phyloP scores from a whole-genome alignment of 2,888 invertebrate genomes.

The Camponotus fellah region DNA sequence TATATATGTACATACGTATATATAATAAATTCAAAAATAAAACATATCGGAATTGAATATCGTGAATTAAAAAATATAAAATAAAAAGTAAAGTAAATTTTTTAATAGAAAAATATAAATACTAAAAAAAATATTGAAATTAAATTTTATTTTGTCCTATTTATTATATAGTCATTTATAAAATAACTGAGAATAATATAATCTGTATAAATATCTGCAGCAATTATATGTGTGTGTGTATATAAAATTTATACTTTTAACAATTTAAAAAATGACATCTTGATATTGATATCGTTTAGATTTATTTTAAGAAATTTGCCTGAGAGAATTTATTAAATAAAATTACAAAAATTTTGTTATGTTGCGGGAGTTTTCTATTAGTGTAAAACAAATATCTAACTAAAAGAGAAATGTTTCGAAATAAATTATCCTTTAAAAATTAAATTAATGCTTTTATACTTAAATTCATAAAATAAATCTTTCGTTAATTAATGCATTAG shows the following conservation, averaged over 20 bases:
- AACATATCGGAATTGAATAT: not conserved
- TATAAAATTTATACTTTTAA: not conserved
- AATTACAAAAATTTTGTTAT: constrained; percentile 13
- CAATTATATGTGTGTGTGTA: not conserved
- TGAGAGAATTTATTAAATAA: constrained; percentile 17
- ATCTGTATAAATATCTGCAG: not conserved
- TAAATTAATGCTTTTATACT: not conserved
- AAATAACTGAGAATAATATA: constrained; percentile 1
- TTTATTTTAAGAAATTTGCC: constrained; percentile 3
- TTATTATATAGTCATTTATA: constrained; percentile 5
- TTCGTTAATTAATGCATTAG: constrained; percentile 11
- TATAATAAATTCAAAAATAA: constrained; percentile 17
- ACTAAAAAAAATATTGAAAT: not conserved
- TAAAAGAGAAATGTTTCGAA: constrained; percentile 6
- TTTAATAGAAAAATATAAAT: constrained; percentile 10
- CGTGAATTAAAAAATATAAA: not conserved
- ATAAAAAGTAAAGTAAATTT: not conserved
- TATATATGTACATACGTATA: not conserved
- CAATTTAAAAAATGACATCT: not conserved
- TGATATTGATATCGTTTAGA: not conserved
- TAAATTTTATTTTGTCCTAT: not conserved
- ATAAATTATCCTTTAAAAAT: not conserved
- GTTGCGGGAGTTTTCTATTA: not conserved
- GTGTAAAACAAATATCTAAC: constrained; percentile 12
- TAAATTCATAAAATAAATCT: constrained; percentile 6